Conservation (phyloP, 2,113 vertebrate species). For the Trachemys scripta region DNA sequence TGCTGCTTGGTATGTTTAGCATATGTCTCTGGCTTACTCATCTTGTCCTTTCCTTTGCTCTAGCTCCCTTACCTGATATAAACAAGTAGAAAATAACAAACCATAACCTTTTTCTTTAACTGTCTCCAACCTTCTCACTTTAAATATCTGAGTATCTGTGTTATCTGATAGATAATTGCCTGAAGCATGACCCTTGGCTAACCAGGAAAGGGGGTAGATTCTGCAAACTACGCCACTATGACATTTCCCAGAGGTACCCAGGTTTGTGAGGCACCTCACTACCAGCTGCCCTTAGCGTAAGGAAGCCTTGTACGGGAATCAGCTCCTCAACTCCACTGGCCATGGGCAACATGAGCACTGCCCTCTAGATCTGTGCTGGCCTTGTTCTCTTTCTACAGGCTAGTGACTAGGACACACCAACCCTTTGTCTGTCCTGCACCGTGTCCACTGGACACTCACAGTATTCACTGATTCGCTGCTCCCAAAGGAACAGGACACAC, state of each 20-base stretch:
- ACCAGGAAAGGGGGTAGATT: not conserved
- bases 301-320: not conserved
- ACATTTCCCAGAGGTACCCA: not conserved
- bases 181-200: not conserved
- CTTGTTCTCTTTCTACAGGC: not conserved
- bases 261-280: not conserved
- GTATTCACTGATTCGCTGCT: not conserved
- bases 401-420: not conserved
- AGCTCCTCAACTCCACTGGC: not conserved
- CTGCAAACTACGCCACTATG: not conserved
- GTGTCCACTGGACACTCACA: too few species aligned
- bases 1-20: not conserved
- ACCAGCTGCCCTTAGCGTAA: not conserved
- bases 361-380: not conserved
- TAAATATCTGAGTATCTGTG: not conserved
- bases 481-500: not conserved
- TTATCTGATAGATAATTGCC: not conserved
- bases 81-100: not conserved
- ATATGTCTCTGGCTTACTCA: not conserved
- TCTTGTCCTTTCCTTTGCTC: not conserved
- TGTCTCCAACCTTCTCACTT: not conserved
- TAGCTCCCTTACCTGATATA: not conserved
- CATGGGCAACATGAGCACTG: not conserved
- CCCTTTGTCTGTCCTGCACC: not conserved
- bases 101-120: not conserved